Base-by-base conservation (phyloP, 2,797 vertebrate species). In the Cossypha caffra region DNA sequence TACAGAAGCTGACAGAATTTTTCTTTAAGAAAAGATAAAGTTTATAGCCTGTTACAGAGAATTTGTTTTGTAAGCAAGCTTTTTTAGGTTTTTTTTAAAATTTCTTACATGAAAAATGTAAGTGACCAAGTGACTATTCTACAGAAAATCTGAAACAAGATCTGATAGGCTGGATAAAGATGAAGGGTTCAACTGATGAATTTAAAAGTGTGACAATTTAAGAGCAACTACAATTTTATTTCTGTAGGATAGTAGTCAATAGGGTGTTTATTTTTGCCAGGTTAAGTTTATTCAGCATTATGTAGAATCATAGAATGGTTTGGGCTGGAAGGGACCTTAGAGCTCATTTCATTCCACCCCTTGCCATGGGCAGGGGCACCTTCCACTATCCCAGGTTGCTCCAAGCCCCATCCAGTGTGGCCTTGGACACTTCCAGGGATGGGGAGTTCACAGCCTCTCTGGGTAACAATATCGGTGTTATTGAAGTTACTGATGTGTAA, bases 331-430 rank as follows among this genome's bases (percentile, higher is more conserved):
- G 45, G 15, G 26, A 72, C 66, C 26, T 72, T 47, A 37, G 21
- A 47, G 33, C 10, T 84, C 38, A 24, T 64, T 21, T 31, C 33
- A 7, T 77, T 16, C 17, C 25, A 64, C 6, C 7, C 25, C 16
- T 33, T 50, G 37, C 50, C 28, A 21, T 18, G 37, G 62, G 6
- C 63, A 69, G 63, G 42, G 55, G 21, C 57, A 51, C 20, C 38
- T 72, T 17, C 38, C 38, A 24, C 15, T n/a, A 4, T 7, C 20
- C 33, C 58, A 64, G 38, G 38, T 7, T 51, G 28, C 31, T 66
- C 33, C 59, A 64, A 47, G 18, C 20, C 18, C 33, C 3, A 3
- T 58, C 38, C 50, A 55, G 0, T 1, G 0, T 62, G 57, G n/a
- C 28, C 64, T 58, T 40, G 72, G 20, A 20, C 58, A 58, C 38